Evolutionary conservation across 1,140 invertebrate species (phyloP).

Genomic region (Eumaeus atala): DNA sequence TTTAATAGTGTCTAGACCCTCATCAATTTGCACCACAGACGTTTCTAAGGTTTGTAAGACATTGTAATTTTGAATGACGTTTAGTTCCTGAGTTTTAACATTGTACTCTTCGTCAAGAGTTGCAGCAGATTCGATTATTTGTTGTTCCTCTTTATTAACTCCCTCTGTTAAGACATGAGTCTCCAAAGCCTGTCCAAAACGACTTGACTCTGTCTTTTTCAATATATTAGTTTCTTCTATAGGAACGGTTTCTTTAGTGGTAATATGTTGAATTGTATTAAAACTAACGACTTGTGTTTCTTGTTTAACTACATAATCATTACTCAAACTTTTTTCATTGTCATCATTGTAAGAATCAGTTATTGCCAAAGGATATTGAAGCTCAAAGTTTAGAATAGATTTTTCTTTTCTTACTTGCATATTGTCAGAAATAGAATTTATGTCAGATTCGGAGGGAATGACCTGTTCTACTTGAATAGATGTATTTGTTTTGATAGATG

Average conservation of each 20-base stretch:
- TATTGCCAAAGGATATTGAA: conserved; percentile 42
- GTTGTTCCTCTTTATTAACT: conserved; percentile 34
- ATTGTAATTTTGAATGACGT: conserved; percentile 22
- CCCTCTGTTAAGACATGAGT: conserved; percentile 30
- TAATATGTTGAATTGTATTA: conserved; percentile 46
- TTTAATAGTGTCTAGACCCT: conserved; percentile 27
- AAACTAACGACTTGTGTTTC: conserved; percentile 41
- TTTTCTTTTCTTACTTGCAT: conserved; percentile 25
- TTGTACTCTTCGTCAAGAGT: neutral
- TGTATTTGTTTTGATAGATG: conserved; percentile 30
- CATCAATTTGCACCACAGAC: conserved; percentile 25
- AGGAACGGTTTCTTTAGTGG: conserved; percentile 49
- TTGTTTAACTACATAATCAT: conserved; percentile 17
- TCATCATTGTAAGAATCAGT: conserved; percentile 38
- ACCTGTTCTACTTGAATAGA: conserved; percentile 40
- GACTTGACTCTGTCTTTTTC: conserved; percentile 19
- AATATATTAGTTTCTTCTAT: conserved; percentile 35
- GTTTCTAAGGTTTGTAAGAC: conserved; percentile 20
- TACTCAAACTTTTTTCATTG: conserved; percentile 34
- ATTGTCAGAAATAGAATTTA: neutral
- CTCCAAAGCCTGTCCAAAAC: conserved; percentile 30
- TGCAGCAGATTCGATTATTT: conserved; percentile 33
- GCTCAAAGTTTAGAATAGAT: conserved; percentile 32
- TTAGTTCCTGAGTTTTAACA: conserved; percentile 6
- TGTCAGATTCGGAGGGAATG: neutral